These are phyloP conservation scores for Serranus cabrilla DNA, from an alignment of 2,797 vertebrate genomes.

Conservation along the genomic window DNA sequence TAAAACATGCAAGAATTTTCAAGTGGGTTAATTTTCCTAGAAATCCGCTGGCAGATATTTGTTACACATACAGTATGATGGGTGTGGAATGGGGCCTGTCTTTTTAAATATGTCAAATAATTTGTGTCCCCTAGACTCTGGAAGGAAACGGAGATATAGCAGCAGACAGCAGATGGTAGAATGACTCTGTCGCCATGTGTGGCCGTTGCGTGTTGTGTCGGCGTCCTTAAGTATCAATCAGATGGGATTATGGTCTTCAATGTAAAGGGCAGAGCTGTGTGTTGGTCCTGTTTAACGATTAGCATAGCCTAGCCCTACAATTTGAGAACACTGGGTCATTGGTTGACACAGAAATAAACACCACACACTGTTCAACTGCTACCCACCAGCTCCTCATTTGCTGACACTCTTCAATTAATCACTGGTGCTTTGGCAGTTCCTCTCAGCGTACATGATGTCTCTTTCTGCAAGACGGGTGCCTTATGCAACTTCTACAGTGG, in stretches of 20 bases:
- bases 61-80: neutral
- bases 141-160: slow-evolving; percentile 22
- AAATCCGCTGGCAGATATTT: slow-evolving; percentile 22
- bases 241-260: slow-evolving; percentile 52
- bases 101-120: slow-evolving; percentile 26
- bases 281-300: slow-evolving; percentile 27
- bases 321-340: slow-evolving; percentile 45
- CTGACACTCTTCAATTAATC: slow-evolving; percentile 59
- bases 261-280: slow-evolving; percentile 35
- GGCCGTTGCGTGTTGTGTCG: slow-evolving; percentile 29
- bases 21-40: slow-evolving; percentile 8
- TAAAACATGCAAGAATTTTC: slow-evolving; percentile 28
- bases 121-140: slow-evolving; percentile 19
- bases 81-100: neutral
- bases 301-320: slow-evolving; percentile 16
- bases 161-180: slow-evolving; percentile 66
- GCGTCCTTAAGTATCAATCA: slow-evolving; percentile 59
- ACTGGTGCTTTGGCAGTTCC: slow-evolving; percentile 29
- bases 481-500: slow-evolving; percentile 23
- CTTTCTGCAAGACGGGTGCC: slow-evolving; percentile 25
- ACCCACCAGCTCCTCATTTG: slow-evolving; percentile 59
- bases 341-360: slow-evolving; percentile 53
- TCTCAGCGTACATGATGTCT: slow-evolving; percentile 4
- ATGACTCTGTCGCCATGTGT: slow-evolving; percentile 28
- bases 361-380: slow-evolving; percentile 32